Conservation (phyloP, 2,888 invertebrate genomes). For the Lypha dubia region DNA sequence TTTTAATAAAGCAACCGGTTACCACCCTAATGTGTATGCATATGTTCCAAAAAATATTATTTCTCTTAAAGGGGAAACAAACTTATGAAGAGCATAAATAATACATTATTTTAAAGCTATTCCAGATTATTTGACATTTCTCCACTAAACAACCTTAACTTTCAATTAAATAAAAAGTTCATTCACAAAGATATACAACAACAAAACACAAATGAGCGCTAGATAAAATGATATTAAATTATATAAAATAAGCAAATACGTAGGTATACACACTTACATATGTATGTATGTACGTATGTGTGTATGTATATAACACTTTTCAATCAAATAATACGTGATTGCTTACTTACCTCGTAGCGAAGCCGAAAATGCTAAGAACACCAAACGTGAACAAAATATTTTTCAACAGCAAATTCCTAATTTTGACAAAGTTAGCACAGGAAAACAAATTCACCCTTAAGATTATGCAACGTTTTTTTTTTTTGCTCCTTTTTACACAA, state of each 20-base stretch:
- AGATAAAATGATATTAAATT: not conserved
- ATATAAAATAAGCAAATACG: not conserved
- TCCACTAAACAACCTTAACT: not conserved
- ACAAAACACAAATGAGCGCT: not conserved
- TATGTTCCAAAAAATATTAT: not conserved
- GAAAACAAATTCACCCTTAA: conserved; percentile 72
- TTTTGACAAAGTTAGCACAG: conserved; percentile 9
- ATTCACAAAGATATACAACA: conserved; percentile 51
- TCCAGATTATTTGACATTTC: not conserved
- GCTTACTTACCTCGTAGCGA: conserved; percentile 52
- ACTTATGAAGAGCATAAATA: not conserved
- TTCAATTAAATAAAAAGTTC: conserved; percentile 47
- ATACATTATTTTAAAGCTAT: not conserved
- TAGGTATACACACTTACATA: not conserved
- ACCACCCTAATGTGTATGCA: not conserved
- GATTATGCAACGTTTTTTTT: conserved; percentile 79
- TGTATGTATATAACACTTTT: not conserved
- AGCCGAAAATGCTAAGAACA: conserved; percentile 29
- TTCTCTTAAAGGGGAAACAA: not conserved
- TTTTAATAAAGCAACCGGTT: too few species aligned
- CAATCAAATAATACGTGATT: not conserved
- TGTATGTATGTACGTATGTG: not conserved
- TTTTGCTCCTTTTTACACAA: conserved; percentile 20
- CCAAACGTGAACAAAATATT: conserved; percentile 46
- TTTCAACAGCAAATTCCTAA: conserved; percentile 20